Evolutionary conservation across 2,113 vertebrate genomes (phyloP).

Genomic region (Bagarius yarrelli): DNA sequence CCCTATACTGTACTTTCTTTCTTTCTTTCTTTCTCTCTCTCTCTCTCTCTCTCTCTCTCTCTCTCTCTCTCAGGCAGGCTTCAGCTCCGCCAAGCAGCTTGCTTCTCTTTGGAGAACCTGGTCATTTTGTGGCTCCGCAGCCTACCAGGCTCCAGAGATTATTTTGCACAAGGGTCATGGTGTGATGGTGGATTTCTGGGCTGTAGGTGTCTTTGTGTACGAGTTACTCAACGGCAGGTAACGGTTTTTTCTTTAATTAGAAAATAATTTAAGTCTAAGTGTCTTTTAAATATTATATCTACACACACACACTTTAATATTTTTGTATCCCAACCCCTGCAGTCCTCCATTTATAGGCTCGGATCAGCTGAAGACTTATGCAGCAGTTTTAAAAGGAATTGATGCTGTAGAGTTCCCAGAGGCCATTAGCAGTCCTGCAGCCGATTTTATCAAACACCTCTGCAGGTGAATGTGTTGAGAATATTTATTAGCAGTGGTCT

Average conservation of each 20-base stretch:
- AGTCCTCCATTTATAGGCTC: conserved; percentile 68
- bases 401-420: conserved; percentile 72
- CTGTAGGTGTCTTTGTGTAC: conserved; percentile 72
- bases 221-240: conserved; percentile 72
- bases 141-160: conserved; percentile 75
- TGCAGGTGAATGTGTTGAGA: conserved; percentile 64
- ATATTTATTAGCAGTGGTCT: background rate
- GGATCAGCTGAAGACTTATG: conserved; percentile 66
- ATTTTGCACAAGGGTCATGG: conserved; percentile 70
- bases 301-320: background rate
- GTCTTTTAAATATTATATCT: background rate
- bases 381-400: conserved; percentile 65
- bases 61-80: conserved; percentile 62
- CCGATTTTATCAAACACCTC: conserved; percentile 70
- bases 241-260: too few relatives aligned
- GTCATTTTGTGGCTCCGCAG: conserved; percentile 74
- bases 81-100: conserved; percentile 69
- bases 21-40: background rate
- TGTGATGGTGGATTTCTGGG: conserved; percentile 69
- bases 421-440: conserved; percentile 64
- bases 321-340: conserved; percentile 22
- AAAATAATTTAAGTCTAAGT: too few relatives aligned
- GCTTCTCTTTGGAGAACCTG: conserved; percentile 70
- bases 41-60: conserved; percentile 2
- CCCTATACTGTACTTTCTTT: background rate